These are phyloP conservation scores for Lithophane socia DNA, from an alignment of 2,888 invertebrate genomes.

Conservation along the genomic window DNA sequence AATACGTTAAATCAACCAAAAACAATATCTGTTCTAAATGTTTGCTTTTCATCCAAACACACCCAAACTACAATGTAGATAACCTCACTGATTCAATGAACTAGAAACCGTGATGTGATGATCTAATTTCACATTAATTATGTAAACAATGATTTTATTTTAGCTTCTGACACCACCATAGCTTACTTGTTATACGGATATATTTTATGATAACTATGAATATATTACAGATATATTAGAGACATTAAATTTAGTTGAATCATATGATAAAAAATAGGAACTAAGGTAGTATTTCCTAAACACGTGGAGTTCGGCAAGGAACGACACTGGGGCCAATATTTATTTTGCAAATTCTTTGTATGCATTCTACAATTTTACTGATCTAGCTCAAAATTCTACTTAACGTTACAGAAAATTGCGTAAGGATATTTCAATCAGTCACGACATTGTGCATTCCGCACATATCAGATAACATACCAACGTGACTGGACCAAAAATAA, in stretches of 20 bases:
- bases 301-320: constrained; percentile 49
- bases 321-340: constrained; percentile 19
- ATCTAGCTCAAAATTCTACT: background rate
- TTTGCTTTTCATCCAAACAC: constrained; percentile 22
- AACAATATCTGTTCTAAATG: constrained; percentile 26
- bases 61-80: constrained; percentile 21
- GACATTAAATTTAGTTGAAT: constrained; percentile 36
- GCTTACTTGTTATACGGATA: constrained; percentile 14
- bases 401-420: constrained; percentile 17
- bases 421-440: constrained; percentile 48
- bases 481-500: constrained; percentile 66
- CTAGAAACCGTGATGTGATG: constrained; percentile 44
- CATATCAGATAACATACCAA: constrained; percentile 60
- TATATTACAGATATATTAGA: constrained; percentile 19
- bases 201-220: constrained; percentile 32
- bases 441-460: constrained; percentile 58
- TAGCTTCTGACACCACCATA: constrained; percentile 50
- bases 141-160: constrained; percentile 50
- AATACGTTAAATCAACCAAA: constrained; percentile 21
- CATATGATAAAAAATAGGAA: constrained; percentile 41
- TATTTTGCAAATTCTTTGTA: background rate
- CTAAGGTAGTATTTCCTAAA: constrained; percentile 50
- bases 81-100: constrained; percentile 33
- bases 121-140: constrained; percentile 41
- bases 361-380: background rate